Evolutionary conservation across 2,888 invertebrate species (phyloP), one percentile per base, ranked within the genome.

Genomic region (Phortica okadai): DNA sequence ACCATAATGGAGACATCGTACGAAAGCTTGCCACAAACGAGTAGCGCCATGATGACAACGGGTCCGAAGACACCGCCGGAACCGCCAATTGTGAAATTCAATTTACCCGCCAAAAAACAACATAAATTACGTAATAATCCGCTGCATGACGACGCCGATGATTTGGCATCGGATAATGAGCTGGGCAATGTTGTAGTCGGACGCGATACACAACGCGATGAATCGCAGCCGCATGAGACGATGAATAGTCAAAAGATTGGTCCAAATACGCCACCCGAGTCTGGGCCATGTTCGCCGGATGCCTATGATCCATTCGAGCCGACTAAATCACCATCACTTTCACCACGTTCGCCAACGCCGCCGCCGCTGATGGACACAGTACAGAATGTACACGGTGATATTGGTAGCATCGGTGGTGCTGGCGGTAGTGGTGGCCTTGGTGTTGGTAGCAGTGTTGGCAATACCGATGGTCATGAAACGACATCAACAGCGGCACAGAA

Each of bases 231-330:
- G 10, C 70, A 78, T n/a, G 75, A 77, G 56, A 21, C 62, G 88
- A 87, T 4, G 77, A 82, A 11, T 16, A 56, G 88, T 79, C 90
- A 92, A 77, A 93, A 94, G 82, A 94, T 94, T 85, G 95, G 95
- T 0, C 95, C 95, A 0, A 95, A 95, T 86, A 95, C 95, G 5
- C 95, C 95, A 0, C 95, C 94, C 73, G 93, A 93, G 77, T 94
- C 94, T 7, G 94, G 94, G 0, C 94, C 94, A 0, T 94, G 94
- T 79, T 94, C 96, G 14, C 96, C 96, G 0, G 96, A 96, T 91
- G 96, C 95, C 3, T 97, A 97, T 91, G 97, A 97, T 94, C 97
- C 97, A 1, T 97, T 97, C 91, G 97, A 97, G 91, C 97, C 97
- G 0, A 97, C 97, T 8, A 96, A 96, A 90, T 96, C 97, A 0